Base-by-base conservation (phyloP, 1,140 invertebrate genomes). In the Grapholita molesta region DNA sequence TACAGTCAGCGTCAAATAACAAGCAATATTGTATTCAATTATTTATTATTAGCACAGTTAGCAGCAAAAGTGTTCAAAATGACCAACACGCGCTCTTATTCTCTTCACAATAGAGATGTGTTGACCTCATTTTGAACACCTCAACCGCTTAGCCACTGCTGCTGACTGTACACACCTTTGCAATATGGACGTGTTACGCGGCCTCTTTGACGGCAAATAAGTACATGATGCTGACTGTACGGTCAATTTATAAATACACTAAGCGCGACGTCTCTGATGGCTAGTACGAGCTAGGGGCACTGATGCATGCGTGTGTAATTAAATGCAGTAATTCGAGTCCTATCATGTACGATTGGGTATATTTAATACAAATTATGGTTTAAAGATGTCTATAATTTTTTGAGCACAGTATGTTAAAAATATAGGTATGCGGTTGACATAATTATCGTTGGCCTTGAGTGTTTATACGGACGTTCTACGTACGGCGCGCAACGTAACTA, bases 401-500 rank as follows among this genome's bases (percentile, higher is more conserved):
- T 30, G 18, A 7, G 5, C 24, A 15, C 25, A 61, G 55, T 15
- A 61, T 48, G 42, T 48, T 21, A 48, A 48, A 48, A 48, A 48
- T 48, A 61, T 33, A 65, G 30, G 30, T 65, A 65, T 65, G 30
- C 23, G 33, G 64, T 65, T 65, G 64, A 38, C 33, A 65, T 38
- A 65, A 35, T 65, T 35, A 65, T 23, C 11, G 64, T 23, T 35
- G 33, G 64, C 64, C 30, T 65, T 65, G 33, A 35, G 30, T 65
- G 24, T 6, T 15, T 3, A 25, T 28, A 65, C 33, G 33, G 33
- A 21, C 33, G 18, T 65, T 65, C 32, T 65, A 65, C 28, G 33
- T 38, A 65, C 11, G 5, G 38, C 5, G 30, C 24, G 64, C 42
- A 48, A 48, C 42, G 18, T 21, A 48, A 48, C 28, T 30, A 30